phyloP scores from a whole-genome alignment of 2,888 invertebrate genomes.

The Salpingus planirostris region DNA sequence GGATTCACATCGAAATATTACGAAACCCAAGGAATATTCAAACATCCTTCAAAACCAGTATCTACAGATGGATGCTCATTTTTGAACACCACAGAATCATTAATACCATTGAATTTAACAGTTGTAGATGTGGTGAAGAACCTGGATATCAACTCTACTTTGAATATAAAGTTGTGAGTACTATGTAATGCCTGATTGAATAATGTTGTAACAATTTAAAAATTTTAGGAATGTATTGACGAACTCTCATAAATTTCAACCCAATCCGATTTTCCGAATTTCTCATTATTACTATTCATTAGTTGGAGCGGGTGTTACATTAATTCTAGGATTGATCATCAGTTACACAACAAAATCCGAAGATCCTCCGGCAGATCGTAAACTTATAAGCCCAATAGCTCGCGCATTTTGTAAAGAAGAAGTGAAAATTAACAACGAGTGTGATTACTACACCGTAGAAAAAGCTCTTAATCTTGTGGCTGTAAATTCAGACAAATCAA shows the following conservation, averaged over 20 bases:
- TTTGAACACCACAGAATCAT: conserved; percentile 4
- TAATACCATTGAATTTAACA: neutral
- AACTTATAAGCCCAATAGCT: conserved; percentile 24
- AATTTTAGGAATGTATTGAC: neutral
- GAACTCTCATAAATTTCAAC: neutral
- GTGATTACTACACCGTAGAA: too few species aligned
- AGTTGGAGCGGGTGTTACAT: conserved; percentile 17
- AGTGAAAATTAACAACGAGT: too few species aligned
- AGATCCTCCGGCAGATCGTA: conserved; percentile 17
- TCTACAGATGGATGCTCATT: conserved; percentile 22
- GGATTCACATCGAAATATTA: conserved; percentile 22
- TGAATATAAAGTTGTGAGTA: neutral
- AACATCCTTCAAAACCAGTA: conserved; percentile 19
- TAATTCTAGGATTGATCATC: conserved; percentile 20
- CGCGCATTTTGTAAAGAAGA: too few species aligned
- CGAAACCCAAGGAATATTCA: conserved; percentile 17
- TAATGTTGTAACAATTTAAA: neutral
- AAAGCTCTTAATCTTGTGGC: too few species aligned
- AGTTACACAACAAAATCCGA: conserved; percentile 20
- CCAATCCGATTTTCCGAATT: conserved; percentile 19
- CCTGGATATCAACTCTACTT: too few species aligned
- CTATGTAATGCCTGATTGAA: neutral
- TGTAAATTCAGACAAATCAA: too few species aligned
- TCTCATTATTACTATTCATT: conserved; percentile 26
- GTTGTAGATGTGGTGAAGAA: neutral